Evolutionary conservation across 1,140 invertebrate species (phyloP).

Genomic region (Onthophagus taurus): DNA sequence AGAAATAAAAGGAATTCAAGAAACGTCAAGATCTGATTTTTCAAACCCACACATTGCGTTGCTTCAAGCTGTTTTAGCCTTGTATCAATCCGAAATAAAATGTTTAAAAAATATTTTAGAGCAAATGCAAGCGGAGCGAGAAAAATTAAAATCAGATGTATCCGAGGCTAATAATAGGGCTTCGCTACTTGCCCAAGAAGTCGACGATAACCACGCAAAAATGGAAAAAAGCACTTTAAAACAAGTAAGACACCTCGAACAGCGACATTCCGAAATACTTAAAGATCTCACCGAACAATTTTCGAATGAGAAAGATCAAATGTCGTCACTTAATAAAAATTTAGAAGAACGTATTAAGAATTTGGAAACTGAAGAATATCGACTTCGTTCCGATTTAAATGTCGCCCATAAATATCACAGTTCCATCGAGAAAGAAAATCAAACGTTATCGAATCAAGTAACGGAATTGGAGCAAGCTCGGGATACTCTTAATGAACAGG

Average conservation of each 20-base stretch:
- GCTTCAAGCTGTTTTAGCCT: slow-evolving; percentile 45
- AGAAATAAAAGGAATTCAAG: slow-evolving; percentile 50
- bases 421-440: slow-evolving; percentile 57
- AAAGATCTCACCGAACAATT: slow-evolving; percentile 58
- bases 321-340: slow-evolving; percentile 42
- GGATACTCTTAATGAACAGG: slow-evolving; percentile 25
- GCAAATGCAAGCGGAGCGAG: slow-evolving; percentile 57
- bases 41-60: slow-evolving; percentile 41
- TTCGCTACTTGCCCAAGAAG: slow-evolving; percentile 70
- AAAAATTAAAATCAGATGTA: slow-evolving; percentile 68
- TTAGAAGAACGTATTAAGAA: slow-evolving; percentile 47
- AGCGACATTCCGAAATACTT: slow-evolving; percentile 63
- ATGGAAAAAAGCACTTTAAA: slow-evolving; percentile 64
- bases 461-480: slow-evolving; percentile 31
- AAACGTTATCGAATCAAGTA: slow-evolving; percentile 47
- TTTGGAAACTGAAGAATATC: slow-evolving; percentile 46
- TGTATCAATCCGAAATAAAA: slow-evolving; percentile 51
- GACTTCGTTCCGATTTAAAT: slow-evolving; percentile 43
- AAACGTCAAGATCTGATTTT: slow-evolving; percentile 35
- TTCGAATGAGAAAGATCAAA: slow-evolving; percentile 59
- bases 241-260: slow-evolving; percentile 60
- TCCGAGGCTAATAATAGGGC: slow-evolving; percentile 72
- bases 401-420: slow-evolving; percentile 48
- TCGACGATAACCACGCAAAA: slow-evolving; percentile 76
- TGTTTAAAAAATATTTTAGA: slow-evolving; percentile 50